Conservation (phyloP, 2,113 vertebrate species). For the Promerops cafer region DNA sequence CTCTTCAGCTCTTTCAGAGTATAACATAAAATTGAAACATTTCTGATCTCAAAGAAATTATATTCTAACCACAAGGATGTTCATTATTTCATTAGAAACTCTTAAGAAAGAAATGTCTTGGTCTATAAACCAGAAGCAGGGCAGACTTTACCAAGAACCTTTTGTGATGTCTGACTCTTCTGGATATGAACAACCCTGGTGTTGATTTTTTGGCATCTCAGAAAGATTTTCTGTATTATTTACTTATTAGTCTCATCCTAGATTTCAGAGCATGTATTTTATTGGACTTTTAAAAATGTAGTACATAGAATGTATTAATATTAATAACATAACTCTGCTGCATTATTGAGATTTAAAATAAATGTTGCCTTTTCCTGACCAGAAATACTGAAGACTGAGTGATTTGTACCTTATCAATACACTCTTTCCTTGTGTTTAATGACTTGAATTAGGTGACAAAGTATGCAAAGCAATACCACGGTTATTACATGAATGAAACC, state of each 20-base stretch:
- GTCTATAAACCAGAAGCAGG: background rate
- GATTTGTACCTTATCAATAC: background rate
- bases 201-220: background rate
- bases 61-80: background rate
- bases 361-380: background rate
- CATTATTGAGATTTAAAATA: background rate
- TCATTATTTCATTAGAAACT: background rate
- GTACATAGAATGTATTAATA: background rate
- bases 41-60: background rate
- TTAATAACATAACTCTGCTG: background rate
- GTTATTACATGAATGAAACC: background rate
- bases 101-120: background rate
- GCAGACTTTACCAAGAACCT: background rate
- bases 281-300: background rate
- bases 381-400: background rate
- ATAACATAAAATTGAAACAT: background rate
- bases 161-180: background rate
- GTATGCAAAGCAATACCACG: background rate
- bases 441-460: background rate
- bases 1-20: background rate
- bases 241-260: background rate
- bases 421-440: background rate
- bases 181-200: rapidly evolving
- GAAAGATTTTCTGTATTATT: background rate
- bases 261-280: background rate